phyloP scores from a whole-genome alignment of 2,797 vertebrate genomes.

The Acropternis orthonyx region DNA sequence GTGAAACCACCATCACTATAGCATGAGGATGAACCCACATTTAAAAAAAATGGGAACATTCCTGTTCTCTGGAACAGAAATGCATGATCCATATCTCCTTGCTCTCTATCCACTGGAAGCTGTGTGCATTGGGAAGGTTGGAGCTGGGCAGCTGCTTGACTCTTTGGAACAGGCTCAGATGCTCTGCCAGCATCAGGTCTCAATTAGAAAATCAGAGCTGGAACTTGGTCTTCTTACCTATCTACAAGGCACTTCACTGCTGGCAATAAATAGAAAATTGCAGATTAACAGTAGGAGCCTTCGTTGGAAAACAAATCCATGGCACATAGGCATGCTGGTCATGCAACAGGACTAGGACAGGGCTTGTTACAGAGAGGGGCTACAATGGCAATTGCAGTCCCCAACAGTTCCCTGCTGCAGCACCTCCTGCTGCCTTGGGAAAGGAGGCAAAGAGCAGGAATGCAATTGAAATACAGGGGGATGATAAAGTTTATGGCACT shows the following conservation, averaged over 20 bases:
- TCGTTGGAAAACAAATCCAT: background rate
- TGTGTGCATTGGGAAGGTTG: background rate
- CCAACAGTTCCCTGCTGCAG: background rate
- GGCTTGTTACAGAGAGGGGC: background rate
- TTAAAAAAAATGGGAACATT: background rate
- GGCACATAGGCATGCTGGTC: background rate
- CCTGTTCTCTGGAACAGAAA: fast-evolving
- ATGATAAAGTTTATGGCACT: background rate
- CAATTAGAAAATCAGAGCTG: background rate
- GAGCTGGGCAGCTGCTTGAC: background rate
- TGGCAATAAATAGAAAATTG: background rate
- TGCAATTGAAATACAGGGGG: background rate
- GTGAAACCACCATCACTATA: background rate
- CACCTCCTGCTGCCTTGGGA: background rate
- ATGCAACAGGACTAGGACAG: background rate
- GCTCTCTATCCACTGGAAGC: background rate
- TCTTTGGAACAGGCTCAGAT: background rate
- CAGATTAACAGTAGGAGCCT: background rate
- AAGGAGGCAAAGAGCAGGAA: background rate
- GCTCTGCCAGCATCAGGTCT: background rate
- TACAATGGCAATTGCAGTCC: background rate
- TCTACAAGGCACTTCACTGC: background rate
- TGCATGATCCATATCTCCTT: background rate
- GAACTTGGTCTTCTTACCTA: background rate
- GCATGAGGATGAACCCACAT: background rate